Evolutionary conservation across 2,797 vertebrate genomes (phyloP).

Genomic region (Leucoraja ocellata): DNA sequence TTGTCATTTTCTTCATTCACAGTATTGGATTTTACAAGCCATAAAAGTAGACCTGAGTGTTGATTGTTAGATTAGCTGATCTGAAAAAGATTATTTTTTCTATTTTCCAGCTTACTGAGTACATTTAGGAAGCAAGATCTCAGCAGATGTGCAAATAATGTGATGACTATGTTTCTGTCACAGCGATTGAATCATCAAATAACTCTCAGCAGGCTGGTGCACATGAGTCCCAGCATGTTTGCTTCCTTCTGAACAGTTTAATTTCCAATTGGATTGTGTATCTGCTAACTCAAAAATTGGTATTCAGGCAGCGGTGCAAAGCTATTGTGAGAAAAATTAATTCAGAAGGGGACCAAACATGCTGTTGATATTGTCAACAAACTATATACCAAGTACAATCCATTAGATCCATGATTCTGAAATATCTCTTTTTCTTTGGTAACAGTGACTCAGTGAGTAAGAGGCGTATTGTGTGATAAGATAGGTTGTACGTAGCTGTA

Average conservation of each 20-base stretch:
- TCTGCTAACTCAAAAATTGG: conserved; percentile 17
- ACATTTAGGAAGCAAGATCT: conserved; percentile 13
- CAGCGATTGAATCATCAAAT: conserved; percentile 38
- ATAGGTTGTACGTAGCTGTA: neutral
- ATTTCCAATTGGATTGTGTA: conserved; percentile 25
- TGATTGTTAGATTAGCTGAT: conserved; percentile 22
- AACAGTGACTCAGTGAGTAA: neutral
- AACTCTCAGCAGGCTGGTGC: conserved; percentile 27
- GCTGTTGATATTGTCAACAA: conserved; percentile 24
- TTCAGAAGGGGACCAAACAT: neutral
- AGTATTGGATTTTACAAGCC: neutral
- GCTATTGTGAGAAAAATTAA: neutral
- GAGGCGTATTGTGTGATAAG: neutral
- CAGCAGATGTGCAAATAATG: conserved; percentile 26
- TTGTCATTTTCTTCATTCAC: neutral
- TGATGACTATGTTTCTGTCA: conserved; percentile 31
- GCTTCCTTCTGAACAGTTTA: conserved; percentile 27
- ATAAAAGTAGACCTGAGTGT: neutral
- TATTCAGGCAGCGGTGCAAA: neutral
- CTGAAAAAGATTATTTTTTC: neutral
- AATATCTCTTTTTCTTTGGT: neutral
- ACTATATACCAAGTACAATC: neutral
- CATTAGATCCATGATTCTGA: conserved; percentile 9
- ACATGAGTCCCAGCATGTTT: conserved; percentile 29
- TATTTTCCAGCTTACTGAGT: conserved; percentile 34